Evolutionary conservation across 92 coral and sea anemone genomes (phyloP).

Genomic region (Pocillopora grandis): DNA sequence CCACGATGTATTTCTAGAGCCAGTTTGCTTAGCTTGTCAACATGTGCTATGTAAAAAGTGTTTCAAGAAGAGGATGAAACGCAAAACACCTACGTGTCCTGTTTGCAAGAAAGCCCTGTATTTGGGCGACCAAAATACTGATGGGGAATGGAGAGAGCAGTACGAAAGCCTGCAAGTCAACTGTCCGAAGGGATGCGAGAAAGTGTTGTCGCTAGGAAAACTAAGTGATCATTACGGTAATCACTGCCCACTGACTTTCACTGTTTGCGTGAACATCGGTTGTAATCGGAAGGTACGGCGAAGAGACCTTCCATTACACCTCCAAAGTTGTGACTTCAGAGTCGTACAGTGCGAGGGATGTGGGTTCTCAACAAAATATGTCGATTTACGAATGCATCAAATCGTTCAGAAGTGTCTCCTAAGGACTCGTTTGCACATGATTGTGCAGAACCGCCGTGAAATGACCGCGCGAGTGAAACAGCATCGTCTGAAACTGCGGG

Average conservation of each 20-base stretch:
- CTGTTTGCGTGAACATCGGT: slow-evolving; percentile 76
- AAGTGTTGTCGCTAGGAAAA: slow-evolving; percentile 51
- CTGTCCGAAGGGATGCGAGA: slow-evolving; percentile 90
- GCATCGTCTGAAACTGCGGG: slow-evolving; percentile 69
- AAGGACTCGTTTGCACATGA: slow-evolving; percentile 76
- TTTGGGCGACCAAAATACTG: slow-evolving; percentile 42
- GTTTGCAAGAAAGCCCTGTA: slow-evolving; percentile 64
- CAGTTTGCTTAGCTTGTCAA: slow-evolving; percentile 66
- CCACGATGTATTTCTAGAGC: slow-evolving; percentile 74
- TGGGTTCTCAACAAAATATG: slow-evolving; percentile 70
- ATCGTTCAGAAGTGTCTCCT: slow-evolving; percentile 79
- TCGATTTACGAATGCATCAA: slow-evolving; percentile 85
- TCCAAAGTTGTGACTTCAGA: slow-evolving; percentile 69
- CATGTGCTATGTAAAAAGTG: slow-evolving; percentile 86
- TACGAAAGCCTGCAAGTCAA: slow-evolving; percentile 69
- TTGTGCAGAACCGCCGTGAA: slow-evolving; percentile 85
- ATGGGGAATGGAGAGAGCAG: slow-evolving; percentile 61
- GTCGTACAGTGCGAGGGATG: slow-evolving; percentile 81
- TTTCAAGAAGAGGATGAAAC: slow-evolving; percentile 73
- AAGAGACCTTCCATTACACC: slow-evolving; percentile 61
- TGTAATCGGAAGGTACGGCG: slow-evolving; percentile 72
- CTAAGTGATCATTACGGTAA: slow-evolving; percentile 60
- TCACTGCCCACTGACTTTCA: slow-evolving; percentile 74
- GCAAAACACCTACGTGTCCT: slow-evolving; percentile 56
- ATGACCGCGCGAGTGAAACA: slow-evolving; percentile 70